A percentile compares a stretch with the other conserved stretches of the same genome.
These are phyloP conservation scores for Lochmaea crataegi DNA, from an alignment of 2,888 invertebrate species.

Conservation along the genomic window DNA sequence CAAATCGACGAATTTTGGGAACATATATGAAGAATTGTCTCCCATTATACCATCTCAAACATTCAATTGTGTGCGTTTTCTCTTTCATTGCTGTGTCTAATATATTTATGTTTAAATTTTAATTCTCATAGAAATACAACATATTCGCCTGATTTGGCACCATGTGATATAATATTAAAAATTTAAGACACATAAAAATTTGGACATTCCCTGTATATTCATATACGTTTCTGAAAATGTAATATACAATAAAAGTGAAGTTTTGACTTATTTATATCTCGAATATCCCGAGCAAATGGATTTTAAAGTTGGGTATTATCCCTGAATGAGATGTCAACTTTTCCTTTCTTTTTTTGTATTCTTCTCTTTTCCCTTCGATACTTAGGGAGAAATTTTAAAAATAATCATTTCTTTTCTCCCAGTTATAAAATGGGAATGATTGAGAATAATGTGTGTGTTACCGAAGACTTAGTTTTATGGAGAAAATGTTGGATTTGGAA, in stretches of 20 bases:
- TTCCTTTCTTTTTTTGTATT: slow-evolving; percentile 43
- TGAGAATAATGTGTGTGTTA: too few relatives aligned
- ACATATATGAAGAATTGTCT: too few relatives aligned
- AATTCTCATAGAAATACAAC: too few relatives aligned
- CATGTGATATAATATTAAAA: background rate
- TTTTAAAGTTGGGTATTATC: slow-evolving; percentile 51
- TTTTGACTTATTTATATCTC: slow-evolving; percentile 61
- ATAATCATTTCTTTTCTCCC: background rate
- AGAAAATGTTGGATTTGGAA: too few relatives aligned
- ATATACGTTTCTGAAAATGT: slow-evolving; percentile 54
- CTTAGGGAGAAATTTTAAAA: slow-evolving; percentile 12
- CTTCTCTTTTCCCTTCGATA: slow-evolving; percentile 27
- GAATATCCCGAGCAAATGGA: slow-evolving; percentile 53
- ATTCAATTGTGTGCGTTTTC: too few relatives aligned
- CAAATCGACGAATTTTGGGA: too few relatives aligned
- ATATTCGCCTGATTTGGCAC: too few relatives aligned
- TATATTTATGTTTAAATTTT: too few relatives aligned
- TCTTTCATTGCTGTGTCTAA: too few relatives aligned
- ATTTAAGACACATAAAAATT: background rate
- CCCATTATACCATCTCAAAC: too few relatives aligned
- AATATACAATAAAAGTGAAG: slow-evolving; percentile 60
- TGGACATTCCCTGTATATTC: slow-evolving; percentile 40
- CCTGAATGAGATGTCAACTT: slow-evolving; percentile 50
- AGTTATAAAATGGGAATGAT: too few relatives aligned
- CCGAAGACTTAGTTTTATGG: too few relatives aligned